Percentiles rank a stretch among this genome's conserved stretches.
Evolutionary conservation across 2,797 vertebrate genomes (phyloP).

Genomic region (Gadopsis bispinosus): DNA sequence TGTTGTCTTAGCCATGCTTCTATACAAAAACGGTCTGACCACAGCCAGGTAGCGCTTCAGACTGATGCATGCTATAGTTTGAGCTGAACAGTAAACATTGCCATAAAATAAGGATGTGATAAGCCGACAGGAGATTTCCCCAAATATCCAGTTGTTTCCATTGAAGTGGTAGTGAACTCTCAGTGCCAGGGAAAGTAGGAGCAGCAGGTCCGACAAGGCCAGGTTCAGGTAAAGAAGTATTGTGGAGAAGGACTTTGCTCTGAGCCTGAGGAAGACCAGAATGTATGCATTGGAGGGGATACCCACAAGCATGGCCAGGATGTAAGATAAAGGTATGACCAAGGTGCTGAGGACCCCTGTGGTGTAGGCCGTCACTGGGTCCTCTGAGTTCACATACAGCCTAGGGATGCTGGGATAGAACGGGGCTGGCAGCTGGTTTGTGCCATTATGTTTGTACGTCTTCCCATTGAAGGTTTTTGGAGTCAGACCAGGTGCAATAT

Average conservation of each 20-base stretch:
- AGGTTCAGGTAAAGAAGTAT: slow-evolving; percentile 90
- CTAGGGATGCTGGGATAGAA: slow-evolving; percentile 5
- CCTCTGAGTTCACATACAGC: slow-evolving; percentile 57
- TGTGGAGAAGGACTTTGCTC: slow-evolving; percentile 80
- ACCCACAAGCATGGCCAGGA: slow-evolving; percentile 87
- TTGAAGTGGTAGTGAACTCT: slow-evolving; percentile 91
- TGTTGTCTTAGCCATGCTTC: slow-evolving; percentile 83
- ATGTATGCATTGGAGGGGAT: slow-evolving; percentile 89
- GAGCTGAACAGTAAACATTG: slow-evolving; percentile 93
- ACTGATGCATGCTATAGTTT: slow-evolving; percentile 91
- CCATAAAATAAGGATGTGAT: slow-evolving; percentile 90
- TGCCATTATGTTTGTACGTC: slow-evolving; percentile 8
- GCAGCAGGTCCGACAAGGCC: slow-evolving; percentile 89
- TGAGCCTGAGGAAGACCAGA: slow-evolving; percentile 87
- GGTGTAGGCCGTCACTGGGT: slow-evolving; percentile 77
- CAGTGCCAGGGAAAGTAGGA: slow-evolving; percentile 88
- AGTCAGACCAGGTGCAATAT: not conserved
- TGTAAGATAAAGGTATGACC: slow-evolving; percentile 87
- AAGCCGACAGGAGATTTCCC: slow-evolving; percentile 88
- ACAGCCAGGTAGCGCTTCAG: slow-evolving; percentile 92
- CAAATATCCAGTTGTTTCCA: slow-evolving; percentile 92
- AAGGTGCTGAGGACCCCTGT: slow-evolving; percentile 86
- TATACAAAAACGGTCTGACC: slow-evolving; percentile 91
- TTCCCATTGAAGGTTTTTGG: slow-evolving; percentile 72
- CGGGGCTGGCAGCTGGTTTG: not conserved